A percentile compares a stretch with the other conserved stretches of the same genome.
phyloP scores from a whole-genome alignment of 1,140 invertebrate species.

The Atta texana region DNA sequence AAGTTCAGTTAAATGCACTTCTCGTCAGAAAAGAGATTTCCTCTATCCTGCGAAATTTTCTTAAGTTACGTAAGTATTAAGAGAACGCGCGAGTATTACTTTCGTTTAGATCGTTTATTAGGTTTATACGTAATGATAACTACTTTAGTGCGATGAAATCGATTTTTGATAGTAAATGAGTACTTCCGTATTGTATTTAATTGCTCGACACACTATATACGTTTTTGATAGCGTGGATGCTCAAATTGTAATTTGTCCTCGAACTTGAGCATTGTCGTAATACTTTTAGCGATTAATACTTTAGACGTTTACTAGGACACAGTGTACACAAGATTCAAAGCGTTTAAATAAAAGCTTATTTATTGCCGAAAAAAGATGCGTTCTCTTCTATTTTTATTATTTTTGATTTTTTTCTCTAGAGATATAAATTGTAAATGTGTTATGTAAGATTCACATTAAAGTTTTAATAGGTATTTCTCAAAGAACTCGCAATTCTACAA shows the following conservation, averaged over 20 bases:
- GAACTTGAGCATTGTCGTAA: conserved; percentile 64
- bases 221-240: conserved; percentile 69
- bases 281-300: conserved; percentile 71
- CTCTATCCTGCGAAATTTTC: conserved; percentile 30
- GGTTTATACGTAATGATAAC: conserved; percentile 21
- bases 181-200: conserved; percentile 63
- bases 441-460: neutral
- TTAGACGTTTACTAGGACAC: conserved; percentile 73
- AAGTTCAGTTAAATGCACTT: conserved; percentile 31
- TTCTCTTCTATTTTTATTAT: neutral
- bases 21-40: neutral
- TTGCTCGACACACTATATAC: conserved; percentile 65
- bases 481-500: neutral
- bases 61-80: conserved; percentile 19
- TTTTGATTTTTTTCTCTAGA: neutral
- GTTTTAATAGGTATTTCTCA: neutral
- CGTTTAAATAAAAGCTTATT: conserved; percentile 84
- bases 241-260: conserved; percentile 36
- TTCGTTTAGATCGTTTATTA: conserved; percentile 34
- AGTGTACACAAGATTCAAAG: conserved; percentile 79
- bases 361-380: conserved; percentile 74
- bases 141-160: conserved; percentile 37
- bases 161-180: conserved; percentile 35
- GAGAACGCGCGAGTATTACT: conserved; percentile 3
- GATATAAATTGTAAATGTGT: neutral